Evolutionary conservation across 2,888 invertebrate genomes (phyloP).

Genomic region (Falcaria lacertinaria): DNA sequence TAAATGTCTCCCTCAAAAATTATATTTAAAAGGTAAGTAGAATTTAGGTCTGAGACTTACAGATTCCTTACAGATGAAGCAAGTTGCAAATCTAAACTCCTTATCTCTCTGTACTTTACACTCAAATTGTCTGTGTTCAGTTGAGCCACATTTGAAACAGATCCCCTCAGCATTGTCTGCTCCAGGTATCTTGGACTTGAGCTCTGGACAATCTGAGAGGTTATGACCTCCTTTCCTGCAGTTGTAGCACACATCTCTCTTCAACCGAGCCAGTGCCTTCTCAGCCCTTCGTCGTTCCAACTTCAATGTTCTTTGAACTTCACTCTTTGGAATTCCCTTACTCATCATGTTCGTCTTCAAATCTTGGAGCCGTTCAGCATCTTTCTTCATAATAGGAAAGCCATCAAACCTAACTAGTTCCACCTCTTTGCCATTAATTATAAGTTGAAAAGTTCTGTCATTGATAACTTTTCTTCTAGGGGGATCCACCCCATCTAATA

Average conservation of each 20-base stretch:
- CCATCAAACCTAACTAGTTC: conserved; percentile 83
- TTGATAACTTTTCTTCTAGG: conserved; percentile 64
- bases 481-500: conserved; percentile 47
- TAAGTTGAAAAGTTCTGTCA: conserved; percentile 71
- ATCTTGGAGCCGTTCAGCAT: conserved; percentile 82
- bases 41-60: no score
- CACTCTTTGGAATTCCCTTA: conserved; percentile 83
- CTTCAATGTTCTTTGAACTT: conserved; percentile 83
- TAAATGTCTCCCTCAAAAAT: no score
- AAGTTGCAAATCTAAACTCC: conserved; percentile 89
- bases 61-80: conserved; percentile 92
- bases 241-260: conserved; percentile 88
- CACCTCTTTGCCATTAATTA: conserved; percentile 82
- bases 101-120: conserved; percentile 84
- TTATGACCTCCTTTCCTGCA: conserved; percentile 89
- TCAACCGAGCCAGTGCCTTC: conserved; percentile 83
- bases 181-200: conserved; percentile 74
- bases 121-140: conserved; percentile 89
- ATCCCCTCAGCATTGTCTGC: conserved; percentile 81
- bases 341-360: conserved; percentile 82
- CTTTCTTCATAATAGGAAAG: conserved; percentile 85
- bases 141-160: conserved; percentile 94
- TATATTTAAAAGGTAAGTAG: no score
- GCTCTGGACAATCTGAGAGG: conserved; percentile 88
- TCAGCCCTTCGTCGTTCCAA: conserved; percentile 85